phyloP scores from a whole-genome alignment of 1,140 invertebrate species.

The Phortica variegata region DNA sequence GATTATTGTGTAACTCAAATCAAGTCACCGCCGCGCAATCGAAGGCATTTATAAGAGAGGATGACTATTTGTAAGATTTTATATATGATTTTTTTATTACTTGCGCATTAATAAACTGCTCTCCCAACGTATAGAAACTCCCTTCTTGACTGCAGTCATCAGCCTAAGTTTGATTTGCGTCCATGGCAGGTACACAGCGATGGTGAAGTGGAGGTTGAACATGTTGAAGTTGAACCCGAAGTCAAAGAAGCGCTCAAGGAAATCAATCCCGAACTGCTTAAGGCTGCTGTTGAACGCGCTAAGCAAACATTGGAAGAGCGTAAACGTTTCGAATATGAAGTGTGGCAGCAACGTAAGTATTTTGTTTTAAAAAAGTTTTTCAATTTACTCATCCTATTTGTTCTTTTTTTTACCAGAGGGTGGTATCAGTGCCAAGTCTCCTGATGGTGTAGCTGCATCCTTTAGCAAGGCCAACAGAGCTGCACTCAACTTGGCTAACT shows the following conservation, averaged over 20 bases:
- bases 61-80: slow-evolving; percentile 76
- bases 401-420: slow-evolving; percentile 60
- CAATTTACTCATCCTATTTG: background rate
- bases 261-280: slow-evolving; percentile 59
- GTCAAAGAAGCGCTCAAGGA: slow-evolving; percentile 48
- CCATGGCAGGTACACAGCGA: slow-evolving; percentile 28
- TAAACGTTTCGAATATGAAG: slow-evolving; percentile 74
- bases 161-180: slow-evolving; percentile 65
- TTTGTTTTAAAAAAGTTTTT: background rate
- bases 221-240: slow-evolving; percentile 43
- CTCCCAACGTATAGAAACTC: slow-evolving; percentile 66
- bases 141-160: slow-evolving; percentile 73
- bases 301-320: slow-evolving; percentile 71
- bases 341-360: slow-evolving; percentile 62
- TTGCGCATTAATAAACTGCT: background rate
- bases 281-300: slow-evolving; percentile 71
- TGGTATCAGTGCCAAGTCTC: slow-evolving; percentile 79
- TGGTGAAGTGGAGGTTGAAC: slow-evolving; percentile 33
- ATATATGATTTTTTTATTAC: background rate
- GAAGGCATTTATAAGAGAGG: slow-evolving; percentile 84
- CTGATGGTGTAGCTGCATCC: slow-evolving; percentile 81
- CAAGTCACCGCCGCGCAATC: slow-evolving; percentile 68
- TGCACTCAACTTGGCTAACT: slow-evolving; percentile 78
- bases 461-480: slow-evolving; percentile 85
- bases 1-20: slow-evolving; percentile 45